These are phyloP conservation scores for Columbina picui DNA, from an alignment of 2,113 vertebrate species.

Conservation along the genomic window DNA sequence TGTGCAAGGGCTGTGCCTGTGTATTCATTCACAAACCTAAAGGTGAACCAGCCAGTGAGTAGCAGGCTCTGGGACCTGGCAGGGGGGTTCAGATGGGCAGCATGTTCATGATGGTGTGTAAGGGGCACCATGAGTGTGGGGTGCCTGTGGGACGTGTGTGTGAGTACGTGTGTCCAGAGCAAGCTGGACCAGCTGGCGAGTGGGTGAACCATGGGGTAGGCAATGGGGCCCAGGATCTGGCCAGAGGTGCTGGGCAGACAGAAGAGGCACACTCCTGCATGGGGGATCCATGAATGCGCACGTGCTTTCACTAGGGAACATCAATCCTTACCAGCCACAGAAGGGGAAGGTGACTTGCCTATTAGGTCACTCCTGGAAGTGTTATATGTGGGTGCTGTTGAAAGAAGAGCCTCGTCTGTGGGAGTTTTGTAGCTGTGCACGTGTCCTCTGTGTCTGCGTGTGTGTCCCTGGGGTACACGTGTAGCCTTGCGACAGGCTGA, in stretches of 20 bases:
- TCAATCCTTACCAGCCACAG: background rate
- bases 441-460: rapidly evolving
- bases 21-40: background rate
- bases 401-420: background rate
- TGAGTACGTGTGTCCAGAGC: background rate
- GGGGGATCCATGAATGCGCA: rapidly evolving
- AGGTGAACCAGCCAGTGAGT: background rate
- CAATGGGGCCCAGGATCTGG: background rate
- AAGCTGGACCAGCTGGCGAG: background rate
- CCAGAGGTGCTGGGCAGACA: too few species aligned
- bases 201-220: too few species aligned
- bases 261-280: background rate
- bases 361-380: background rate
- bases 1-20: background rate
- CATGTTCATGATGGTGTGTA: background rate
- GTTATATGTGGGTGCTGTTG: rapidly evolving
- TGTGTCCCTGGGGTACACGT: too few species aligned
- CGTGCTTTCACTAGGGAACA: background rate
- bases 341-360: background rate
- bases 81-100: background rate
- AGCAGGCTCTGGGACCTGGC: background rate
- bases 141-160: background rate
- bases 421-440: background rate
- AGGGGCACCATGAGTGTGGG: rapidly evolving
- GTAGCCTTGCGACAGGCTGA: background rate